Percentiles rank a stretch among this genome's conserved stretches.
Evolutionary conservation across 2,888 invertebrate species (phyloP).

Genomic region (Shargacucullia verbasci): DNA sequence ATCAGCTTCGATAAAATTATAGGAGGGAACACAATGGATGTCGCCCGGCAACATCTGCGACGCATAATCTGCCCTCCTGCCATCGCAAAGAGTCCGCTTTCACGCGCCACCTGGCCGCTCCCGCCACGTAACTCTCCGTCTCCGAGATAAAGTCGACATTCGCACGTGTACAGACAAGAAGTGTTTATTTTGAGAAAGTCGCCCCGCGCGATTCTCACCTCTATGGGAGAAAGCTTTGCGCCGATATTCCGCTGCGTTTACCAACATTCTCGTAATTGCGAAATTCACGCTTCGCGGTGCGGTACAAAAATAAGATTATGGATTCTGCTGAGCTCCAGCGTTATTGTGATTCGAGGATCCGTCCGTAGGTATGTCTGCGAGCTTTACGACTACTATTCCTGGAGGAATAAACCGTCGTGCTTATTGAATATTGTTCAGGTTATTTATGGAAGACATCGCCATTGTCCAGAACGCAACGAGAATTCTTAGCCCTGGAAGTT

Average conservation of each 20-base stretch:
- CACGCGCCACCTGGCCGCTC: conserved; percentile 75
- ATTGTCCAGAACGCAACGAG: conserved; percentile 75
- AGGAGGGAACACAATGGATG: conserved; percentile 88
- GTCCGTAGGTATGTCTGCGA: conserved; percentile 87
- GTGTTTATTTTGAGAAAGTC: conserved; percentile 86
- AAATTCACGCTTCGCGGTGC: conserved; percentile 89
- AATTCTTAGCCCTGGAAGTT: conserved; percentile 69
- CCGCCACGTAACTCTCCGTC: conserved; percentile 77
- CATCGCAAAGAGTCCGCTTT: conserved; percentile 82
- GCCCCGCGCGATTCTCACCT: conserved; percentile 69
- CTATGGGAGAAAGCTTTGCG: conserved; percentile 67
- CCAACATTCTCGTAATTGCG: conserved; percentile 83
- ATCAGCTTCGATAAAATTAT: conserved; percentile 89
- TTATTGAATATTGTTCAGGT: conserved; percentile 87
- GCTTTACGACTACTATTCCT: conserved; percentile 87
- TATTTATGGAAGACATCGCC: conserved; percentile 86
- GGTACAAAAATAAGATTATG: conserved; percentile 90
- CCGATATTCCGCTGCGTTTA: conserved; percentile 69
- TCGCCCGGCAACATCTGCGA: conserved; percentile 77
- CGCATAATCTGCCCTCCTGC: conserved; percentile 80
- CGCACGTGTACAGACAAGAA: conserved; percentile 86
- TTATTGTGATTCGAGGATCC: conserved; percentile 89
- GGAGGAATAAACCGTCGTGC: conserved; percentile 85
- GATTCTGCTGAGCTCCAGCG: conserved; percentile 88
- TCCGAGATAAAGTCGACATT: conserved; percentile 87